Evolutionary conservation across 2,797 vertebrate species (phyloP).

Genomic region (Nannoperca obscura): DNA sequence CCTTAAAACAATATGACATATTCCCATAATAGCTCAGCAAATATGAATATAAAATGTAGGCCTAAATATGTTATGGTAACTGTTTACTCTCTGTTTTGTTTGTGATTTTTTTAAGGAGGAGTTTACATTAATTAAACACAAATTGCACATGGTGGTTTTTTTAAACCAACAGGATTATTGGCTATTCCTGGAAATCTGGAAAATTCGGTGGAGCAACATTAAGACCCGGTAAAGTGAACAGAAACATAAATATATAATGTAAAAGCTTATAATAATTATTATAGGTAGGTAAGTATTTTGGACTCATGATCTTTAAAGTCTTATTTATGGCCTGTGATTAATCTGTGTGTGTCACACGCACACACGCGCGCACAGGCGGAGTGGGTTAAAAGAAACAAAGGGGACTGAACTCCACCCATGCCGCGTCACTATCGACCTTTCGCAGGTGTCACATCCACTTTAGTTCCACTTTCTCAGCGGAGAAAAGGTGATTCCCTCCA

Average conservation of each 20-base stretch:
- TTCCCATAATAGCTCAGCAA: background rate
- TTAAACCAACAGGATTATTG: background rate
- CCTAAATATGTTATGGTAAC: background rate
- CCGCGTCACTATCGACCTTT: conserved; percentile 50
- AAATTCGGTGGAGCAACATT: no score
- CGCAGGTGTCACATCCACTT: conserved; percentile 65
- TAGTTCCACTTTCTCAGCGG: background rate
- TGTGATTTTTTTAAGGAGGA: background rate
- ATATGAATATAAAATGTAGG: background rate
- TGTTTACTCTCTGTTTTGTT: background rate
- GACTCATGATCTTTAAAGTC: background rate
- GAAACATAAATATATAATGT: no score
- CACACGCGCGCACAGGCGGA: background rate
- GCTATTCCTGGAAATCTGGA: background rate
- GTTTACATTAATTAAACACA: background rate
- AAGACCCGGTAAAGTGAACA: no score
- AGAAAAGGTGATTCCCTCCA: conserved; percentile 17
- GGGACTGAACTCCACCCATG: conserved; percentile 46
- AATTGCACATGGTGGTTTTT: background rate
- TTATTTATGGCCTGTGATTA: background rate
- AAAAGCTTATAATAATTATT: no score
- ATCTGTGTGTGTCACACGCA: background rate
- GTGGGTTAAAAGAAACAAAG: conserved; percentile 9
- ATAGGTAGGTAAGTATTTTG: background rate
- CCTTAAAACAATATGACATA: background rate